A percentile compares a stretch with the other conserved stretches of the same genome.
phyloP scores from a whole-genome alignment of 2,888 invertebrate species.

The Zonitis immaculata region DNA sequence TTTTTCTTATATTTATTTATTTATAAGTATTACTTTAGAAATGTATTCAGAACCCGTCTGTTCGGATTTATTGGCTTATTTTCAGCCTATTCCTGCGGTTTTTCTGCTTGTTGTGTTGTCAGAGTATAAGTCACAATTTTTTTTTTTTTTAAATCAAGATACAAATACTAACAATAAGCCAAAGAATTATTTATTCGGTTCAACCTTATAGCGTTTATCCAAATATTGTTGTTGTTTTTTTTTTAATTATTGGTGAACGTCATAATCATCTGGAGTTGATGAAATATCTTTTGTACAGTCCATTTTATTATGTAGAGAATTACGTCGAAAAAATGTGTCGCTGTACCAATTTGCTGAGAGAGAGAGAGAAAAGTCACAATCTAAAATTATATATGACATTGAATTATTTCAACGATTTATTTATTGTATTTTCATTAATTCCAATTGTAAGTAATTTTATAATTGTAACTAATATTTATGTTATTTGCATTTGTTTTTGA shows the following conservation, averaged over 20 bases:
- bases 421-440: too few species aligned
- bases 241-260: background rate
- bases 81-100: constrained; percentile 13
- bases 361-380: too few species aligned
- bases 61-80: constrained; percentile 19
- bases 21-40: constrained; percentile 13
- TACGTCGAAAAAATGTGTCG: background rate
- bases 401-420: background rate
- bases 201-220: background rate
- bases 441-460: too few species aligned
- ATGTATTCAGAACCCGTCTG: constrained; percentile 17
- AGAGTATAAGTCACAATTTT: constrained; percentile 15
- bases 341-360: background rate
- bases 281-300: background rate
- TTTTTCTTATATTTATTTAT: constrained; percentile 6
- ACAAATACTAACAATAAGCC: too few species aligned
- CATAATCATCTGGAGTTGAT: background rate
- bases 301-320: background rate
- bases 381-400: background rate
- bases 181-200: background rate
- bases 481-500: too few species aligned
- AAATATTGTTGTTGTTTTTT: background rate
- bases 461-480: too few species aligned
- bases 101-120: too few species aligned
- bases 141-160: too few species aligned